These are phyloP conservation scores for Anagyrus pseudococci DNA, from an alignment of 2,888 invertebrate genomes.

Conservation along the genomic window DNA sequence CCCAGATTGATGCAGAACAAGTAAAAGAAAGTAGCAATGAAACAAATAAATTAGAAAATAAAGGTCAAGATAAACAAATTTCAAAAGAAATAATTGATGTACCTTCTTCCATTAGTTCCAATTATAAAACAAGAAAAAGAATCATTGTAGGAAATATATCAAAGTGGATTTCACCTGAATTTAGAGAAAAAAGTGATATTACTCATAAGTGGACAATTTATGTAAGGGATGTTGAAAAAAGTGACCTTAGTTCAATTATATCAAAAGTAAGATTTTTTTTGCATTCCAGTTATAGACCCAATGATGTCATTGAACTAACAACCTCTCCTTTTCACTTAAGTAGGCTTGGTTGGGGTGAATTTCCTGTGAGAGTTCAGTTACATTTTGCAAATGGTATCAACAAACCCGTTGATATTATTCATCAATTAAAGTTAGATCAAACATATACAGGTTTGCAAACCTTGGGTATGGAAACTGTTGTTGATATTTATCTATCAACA, in stretches of 20 bases:
- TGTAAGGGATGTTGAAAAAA: slow-evolving; percentile 73
- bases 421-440: slow-evolving; percentile 81
- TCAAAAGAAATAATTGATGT: slow-evolving; percentile 5
- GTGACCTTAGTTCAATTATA: slow-evolving; percentile 70
- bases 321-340: slow-evolving; percentile 85
- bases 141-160: slow-evolving; percentile 78
- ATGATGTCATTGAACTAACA: slow-evolving; percentile 82
- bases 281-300: slow-evolving; percentile 87
- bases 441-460: slow-evolving; percentile 85
- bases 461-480: slow-evolving; percentile 80
- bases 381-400: slow-evolving; percentile 78
- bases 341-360: slow-evolving; percentile 92
- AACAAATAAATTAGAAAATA: not conserved
- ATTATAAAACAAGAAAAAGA: slow-evolving; percentile 46
- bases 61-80: not conserved
- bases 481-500: too few relatives aligned
- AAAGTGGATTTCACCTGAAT: slow-evolving; percentile 78
- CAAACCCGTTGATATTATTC: slow-evolving; percentile 80
- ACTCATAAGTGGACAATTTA: slow-evolving; percentile 93
- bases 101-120: not conserved
- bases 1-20: too few relatives aligned
- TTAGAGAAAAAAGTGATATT: slow-evolving; percentile 69
- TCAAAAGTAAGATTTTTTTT: slow-evolving; percentile 80
- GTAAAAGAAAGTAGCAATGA: too few relatives aligned
- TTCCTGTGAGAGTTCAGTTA: slow-evolving; percentile 81